phyloP scores from a whole-genome alignment of 2,888 invertebrate genomes.

The Resseliella maxima region DNA sequence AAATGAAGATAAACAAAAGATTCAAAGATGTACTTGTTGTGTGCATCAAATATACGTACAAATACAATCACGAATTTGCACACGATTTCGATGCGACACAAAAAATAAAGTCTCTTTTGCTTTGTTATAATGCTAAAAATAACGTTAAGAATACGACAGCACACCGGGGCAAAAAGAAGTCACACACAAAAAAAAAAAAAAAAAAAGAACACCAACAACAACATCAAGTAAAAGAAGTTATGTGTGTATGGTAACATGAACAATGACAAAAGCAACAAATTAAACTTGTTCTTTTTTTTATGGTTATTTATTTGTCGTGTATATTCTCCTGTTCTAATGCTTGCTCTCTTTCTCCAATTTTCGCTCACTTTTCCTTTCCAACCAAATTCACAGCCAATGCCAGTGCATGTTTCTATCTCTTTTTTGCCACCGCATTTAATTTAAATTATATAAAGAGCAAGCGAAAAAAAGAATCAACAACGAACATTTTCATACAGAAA shows the following conservation, averaged over 20 bases:
- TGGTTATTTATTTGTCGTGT: slow-evolving; percentile 52
- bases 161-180: no score
- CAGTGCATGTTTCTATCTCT: slow-evolving; percentile 38
- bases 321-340: slow-evolving; percentile 33
- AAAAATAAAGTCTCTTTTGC: slow-evolving; percentile 27
- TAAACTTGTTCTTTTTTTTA: slow-evolving; percentile 52
- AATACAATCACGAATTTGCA: slow-evolving; percentile 14
- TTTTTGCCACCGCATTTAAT: slow-evolving; percentile 38
- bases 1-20: slow-evolving; percentile 10
- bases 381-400: not conserved
- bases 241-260: slow-evolving; percentile 39
- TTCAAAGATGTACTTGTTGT: slow-evolving; percentile 36
- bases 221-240: not conserved
- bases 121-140: not conserved
- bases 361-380: slow-evolving; percentile 21
- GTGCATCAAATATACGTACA: slow-evolving; percentile 1
- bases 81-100: slow-evolving; percentile 41
- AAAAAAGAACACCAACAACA: not conserved
- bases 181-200: not conserved
- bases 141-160: not conserved
- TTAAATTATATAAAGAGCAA: slow-evolving; percentile 43
- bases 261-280: slow-evolving; percentile 55
- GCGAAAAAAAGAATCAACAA: no score
- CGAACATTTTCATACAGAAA: slow-evolving; percentile 33
- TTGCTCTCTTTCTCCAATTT: not conserved